Conservation (phyloP, 2,797 vertebrate genomes). For the Microctenopoma steveboyesi region DNA sequence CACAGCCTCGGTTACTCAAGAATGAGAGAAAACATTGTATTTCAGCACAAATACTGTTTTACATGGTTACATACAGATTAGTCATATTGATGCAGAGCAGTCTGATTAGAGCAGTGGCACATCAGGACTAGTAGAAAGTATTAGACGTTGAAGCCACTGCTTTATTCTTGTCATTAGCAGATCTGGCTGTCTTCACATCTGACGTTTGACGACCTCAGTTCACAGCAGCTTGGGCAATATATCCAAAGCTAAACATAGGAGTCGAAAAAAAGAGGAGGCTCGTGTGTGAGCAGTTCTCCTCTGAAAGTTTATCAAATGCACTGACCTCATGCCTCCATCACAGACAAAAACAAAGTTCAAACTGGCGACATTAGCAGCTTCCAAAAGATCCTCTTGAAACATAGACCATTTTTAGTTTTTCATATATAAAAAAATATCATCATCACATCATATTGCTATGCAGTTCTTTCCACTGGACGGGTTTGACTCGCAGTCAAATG, state of each 20-base stretch:
- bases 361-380: slow-evolving; percentile 83
- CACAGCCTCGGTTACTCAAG: slow-evolving; percentile 48
- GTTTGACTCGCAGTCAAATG: slow-evolving; percentile 71
- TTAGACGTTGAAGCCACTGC: slow-evolving; percentile 48
- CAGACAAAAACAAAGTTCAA: slow-evolving; percentile 52
- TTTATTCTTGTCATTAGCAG: slow-evolving; percentile 44
- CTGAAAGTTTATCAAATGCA: slow-evolving; percentile 45
- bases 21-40: slow-evolving; percentile 47
- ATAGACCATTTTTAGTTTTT: slow-evolving; percentile 59
- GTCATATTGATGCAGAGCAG: slow-evolving; percentile 36
- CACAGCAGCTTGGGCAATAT: slow-evolving; percentile 51
- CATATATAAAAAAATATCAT: slow-evolving; percentile 64
- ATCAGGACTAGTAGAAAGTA: slow-evolving; percentile 38
- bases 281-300: slow-evolving; percentile 42
- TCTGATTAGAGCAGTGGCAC: slow-evolving; percentile 34
- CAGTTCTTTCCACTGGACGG: slow-evolving; percentile 74
- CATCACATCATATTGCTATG: slow-evolving; percentile 62
- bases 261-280: slow-evolving; percentile 32
- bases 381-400: slow-evolving; percentile 75
- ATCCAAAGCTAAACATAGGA: slow-evolving; percentile 36
- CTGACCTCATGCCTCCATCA: slow-evolving; percentile 55
- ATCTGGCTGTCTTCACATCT: slow-evolving; percentile 48
- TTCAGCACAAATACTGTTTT: slow-evolving; percentile 52
- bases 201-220: slow-evolving; percentile 59
- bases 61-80: slow-evolving; percentile 39